Evolutionary conservation across 2,797 vertebrate species (phyloP).

Genomic region (Enteromius treurensis): DNA sequence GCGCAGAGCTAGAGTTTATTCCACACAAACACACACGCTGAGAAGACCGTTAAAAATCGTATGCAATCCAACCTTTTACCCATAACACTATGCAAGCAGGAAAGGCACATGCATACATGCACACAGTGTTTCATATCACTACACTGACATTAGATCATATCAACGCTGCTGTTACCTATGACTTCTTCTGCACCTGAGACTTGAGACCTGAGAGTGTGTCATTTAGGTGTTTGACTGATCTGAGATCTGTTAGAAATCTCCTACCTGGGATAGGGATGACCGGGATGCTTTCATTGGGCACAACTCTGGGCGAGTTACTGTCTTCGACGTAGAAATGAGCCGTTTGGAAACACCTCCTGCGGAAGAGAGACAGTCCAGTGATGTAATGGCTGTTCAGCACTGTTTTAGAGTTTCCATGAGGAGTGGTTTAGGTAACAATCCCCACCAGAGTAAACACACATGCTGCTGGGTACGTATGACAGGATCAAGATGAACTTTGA

Average conservation of each 20-base stretch:
- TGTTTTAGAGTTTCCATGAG: constrained; percentile 33
- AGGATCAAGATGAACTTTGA: constrained; percentile 64
- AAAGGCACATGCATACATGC: background rate
- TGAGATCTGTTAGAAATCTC: constrained; percentile 46
- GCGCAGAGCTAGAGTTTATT: constrained; percentile 30
- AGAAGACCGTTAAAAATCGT: background rate
- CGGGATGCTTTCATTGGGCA: constrained; percentile 89
- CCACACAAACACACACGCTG: constrained; percentile 24
- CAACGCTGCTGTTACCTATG: background rate
- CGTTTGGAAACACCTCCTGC: constrained; percentile 95
- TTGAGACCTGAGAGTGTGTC: background rate
- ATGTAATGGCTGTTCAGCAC: background rate
- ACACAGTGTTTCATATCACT: background rate
- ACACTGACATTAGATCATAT: background rate
- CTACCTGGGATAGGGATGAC: constrained; percentile 93
- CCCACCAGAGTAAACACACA: constrained; percentile 58
- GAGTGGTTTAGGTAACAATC: constrained; percentile 46
- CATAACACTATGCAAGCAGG: background rate
- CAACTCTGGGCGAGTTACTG: constrained; percentile 88
- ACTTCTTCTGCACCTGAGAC: background rate
- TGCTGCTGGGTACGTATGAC: constrained; percentile 31
- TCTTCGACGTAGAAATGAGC: constrained; percentile 96
- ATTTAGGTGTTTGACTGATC: constrained; percentile 1
- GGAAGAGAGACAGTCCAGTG: constrained; percentile 26
- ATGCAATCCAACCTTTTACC: constrained; percentile 6